phyloP scores from a whole-genome alignment of 2,113 vertebrate species.

The Microcebus griseorufus region DNA sequence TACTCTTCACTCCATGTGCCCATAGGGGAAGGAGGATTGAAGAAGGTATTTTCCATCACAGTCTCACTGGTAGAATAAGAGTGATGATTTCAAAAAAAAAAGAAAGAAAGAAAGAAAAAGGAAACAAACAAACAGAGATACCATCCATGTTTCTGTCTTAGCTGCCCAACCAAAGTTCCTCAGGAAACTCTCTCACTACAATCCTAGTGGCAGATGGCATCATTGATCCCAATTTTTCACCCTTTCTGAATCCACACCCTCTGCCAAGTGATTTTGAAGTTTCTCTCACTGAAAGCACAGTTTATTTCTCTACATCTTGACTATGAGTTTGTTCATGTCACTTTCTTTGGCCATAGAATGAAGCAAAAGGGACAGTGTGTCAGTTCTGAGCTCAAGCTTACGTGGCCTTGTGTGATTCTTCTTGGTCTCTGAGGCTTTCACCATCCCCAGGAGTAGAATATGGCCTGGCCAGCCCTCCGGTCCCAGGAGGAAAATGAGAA shows the following conservation, averaged over 20 bases:
- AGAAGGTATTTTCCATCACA: not conserved
- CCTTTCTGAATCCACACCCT: not conserved
- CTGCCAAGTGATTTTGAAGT: not conserved
- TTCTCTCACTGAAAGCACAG: not conserved
- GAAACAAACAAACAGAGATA: not conserved
- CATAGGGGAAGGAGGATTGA: not conserved
- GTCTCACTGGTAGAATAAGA: not conserved
- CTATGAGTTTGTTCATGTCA: not conserved
- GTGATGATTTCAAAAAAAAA: not conserved
- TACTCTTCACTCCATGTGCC: conserved; percentile 60
- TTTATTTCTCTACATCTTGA: not conserved
- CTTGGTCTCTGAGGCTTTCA: not conserved
- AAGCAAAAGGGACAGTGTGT: not conserved
- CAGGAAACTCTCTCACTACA: not conserved
- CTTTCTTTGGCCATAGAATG: not conserved
- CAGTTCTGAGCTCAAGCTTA: not conserved
- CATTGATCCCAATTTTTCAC: not conserved
- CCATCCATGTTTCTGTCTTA: not conserved
- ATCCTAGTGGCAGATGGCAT: too few relatives aligned
- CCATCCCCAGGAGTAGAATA: not conserved
- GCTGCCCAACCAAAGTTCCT: not conserved
- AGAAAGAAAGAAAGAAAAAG: too few relatives aligned
- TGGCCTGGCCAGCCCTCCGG: not conserved
- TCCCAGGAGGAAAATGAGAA: not conserved
- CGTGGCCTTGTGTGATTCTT: not conserved